phyloP scores from a whole-genome alignment of 2,888 invertebrate genomes.

The Polyommatus iphigenia region DNA sequence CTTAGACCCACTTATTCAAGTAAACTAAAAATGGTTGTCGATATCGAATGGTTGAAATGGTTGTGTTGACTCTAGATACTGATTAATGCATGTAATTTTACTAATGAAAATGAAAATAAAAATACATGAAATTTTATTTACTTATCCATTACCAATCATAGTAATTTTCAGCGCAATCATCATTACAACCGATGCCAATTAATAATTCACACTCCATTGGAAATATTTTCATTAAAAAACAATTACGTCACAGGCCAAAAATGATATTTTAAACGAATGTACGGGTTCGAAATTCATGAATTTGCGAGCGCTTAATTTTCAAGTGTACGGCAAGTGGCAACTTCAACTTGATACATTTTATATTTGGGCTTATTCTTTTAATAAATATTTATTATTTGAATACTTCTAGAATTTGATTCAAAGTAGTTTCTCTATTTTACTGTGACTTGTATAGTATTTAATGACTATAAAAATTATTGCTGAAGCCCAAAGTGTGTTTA shows the following conservation, averaged over 20 bases:
- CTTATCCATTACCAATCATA: conserved; percentile 14
- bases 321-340: conserved; percentile 22
- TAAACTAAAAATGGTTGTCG: not conserved
- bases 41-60: not conserved
- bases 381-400: no score
- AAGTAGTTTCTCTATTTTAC: no score
- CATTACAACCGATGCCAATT: conserved; percentile 21
- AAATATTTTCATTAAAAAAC: conserved; percentile 30
- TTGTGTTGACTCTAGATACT: not conserved
- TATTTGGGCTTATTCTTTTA: conserved; percentile 5
- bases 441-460: no score
- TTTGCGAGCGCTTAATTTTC: conserved; percentile 32
- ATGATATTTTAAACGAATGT: conserved; percentile 30
- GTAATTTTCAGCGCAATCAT: not conserved
- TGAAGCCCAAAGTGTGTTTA: no score
- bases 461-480: no score
- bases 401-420: no score
- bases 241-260: conserved; percentile 16
- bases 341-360: conserved; percentile 28
- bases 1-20: not conserved
- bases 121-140: conserved; percentile 1
- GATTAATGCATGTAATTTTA: not conserved
- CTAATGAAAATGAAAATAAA: no score
- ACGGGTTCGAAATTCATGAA: conserved; percentile 26
- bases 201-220: not conserved